phyloP scores from a whole-genome alignment of 2,888 invertebrate species.

The Trichogramma evanescens region DNA sequence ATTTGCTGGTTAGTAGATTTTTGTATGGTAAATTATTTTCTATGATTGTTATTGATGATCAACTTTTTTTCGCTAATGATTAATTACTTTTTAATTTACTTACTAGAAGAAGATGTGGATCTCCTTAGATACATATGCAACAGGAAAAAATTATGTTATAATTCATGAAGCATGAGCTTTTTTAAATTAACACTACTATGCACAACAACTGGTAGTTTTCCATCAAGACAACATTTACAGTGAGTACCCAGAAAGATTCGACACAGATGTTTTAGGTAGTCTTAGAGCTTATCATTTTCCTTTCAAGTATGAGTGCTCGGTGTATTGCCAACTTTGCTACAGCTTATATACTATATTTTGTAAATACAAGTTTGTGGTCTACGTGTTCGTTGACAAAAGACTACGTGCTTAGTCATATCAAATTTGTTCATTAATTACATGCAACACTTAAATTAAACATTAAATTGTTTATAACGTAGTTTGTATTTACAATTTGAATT shows the following conservation, averaged over 20 bases:
- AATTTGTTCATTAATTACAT: too few relatives aligned
- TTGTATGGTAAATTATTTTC: not conserved
- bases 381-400: too few relatives aligned
- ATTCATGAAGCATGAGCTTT: not conserved
- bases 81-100: conserved; percentile 19
- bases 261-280: too few relatives aligned
- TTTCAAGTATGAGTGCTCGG: too few relatives aligned
- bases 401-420: too few relatives aligned
- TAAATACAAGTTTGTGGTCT: too few relatives aligned
- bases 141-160: conserved; percentile 17
- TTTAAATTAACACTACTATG: conserved; percentile 5
- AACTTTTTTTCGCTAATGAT: conserved; percentile 7
- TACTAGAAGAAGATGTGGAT: conserved; percentile 20
- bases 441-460: too few relatives aligned
- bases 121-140: conserved; percentile 22
- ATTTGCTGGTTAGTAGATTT: not conserved
- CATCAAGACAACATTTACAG: conserved; percentile 8
- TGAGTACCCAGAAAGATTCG: not conserved
- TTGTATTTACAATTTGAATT: too few relatives aligned
- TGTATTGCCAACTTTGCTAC: too few relatives aligned
- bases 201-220: not conserved
- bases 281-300: too few relatives aligned
- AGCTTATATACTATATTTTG: too few relatives aligned
- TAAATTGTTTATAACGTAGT: too few relatives aligned
- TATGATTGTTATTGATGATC: not conserved